phyloP scores from a whole-genome alignment of 2,888 invertebrate genomes.

The Dorcus hopei region DNA sequence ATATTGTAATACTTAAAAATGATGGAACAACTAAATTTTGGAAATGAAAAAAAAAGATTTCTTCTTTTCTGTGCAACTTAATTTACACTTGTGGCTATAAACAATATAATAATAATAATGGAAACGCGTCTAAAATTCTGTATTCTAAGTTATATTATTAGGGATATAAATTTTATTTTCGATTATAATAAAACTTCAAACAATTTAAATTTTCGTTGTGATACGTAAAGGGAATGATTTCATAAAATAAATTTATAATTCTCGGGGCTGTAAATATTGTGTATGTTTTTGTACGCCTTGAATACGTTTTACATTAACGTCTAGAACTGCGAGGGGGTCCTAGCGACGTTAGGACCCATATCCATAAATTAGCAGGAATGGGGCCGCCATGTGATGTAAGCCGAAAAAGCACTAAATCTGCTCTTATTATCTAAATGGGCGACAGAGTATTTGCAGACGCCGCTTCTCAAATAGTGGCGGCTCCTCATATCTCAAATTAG shows the following conservation, averaged over 20 bases:
- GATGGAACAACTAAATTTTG: too few species aligned
- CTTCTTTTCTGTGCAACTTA: too few species aligned
- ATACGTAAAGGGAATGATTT: neutral
- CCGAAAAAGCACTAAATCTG: slow-evolving; percentile 48
- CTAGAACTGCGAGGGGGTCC: slow-evolving; percentile 29
- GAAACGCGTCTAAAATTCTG: too few species aligned
- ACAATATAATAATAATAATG: too few species aligned
- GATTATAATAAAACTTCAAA: neutral
- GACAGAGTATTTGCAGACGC: slow-evolving; percentile 46
- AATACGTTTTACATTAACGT: slow-evolving; percentile 26
- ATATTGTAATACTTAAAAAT: too few species aligned
- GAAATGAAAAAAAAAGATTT: too few species aligned
- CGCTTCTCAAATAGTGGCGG: slow-evolving; percentile 29
- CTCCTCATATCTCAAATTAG: slow-evolving; percentile 29
- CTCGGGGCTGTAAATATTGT: slow-evolving; percentile 4
- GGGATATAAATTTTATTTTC: neutral
- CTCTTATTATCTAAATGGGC: slow-evolving; percentile 49
- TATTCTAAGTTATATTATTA: too few species aligned
- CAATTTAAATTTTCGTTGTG: neutral
- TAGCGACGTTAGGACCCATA: slow-evolving; percentile 34
- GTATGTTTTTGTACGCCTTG: slow-evolving; percentile 8
- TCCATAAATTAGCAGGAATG: slow-evolving; percentile 45
- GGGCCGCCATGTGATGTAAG: slow-evolving; percentile 46
- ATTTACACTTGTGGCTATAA: too few species aligned
- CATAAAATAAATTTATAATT: slow-evolving; percentile 8